Conservation (phyloP, 1,140 invertebrate species). For the Liolophura sinensis region DNA sequence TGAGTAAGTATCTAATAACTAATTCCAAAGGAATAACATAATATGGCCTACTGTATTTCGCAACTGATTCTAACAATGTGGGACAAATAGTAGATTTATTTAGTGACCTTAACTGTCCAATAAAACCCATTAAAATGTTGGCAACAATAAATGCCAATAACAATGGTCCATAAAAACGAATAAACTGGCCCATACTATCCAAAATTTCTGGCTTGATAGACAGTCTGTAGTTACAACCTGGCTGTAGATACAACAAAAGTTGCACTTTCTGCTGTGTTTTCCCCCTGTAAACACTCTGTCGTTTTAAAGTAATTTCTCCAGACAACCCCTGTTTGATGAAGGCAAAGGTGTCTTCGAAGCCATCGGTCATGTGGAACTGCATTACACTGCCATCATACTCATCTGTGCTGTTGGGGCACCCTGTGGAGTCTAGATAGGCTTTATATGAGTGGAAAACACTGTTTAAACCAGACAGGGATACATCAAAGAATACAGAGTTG, state of each 20-base stretch:
- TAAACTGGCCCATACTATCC: conserved; percentile 19
- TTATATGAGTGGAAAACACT: conserved; percentile 66
- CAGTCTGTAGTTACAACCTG: not conserved
- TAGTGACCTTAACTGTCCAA: too few species aligned
- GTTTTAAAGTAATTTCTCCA: too few species aligned
- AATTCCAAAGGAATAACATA: too few species aligned
- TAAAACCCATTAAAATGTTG: conserved; percentile 6
- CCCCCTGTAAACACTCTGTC: not conserved
- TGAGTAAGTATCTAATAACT: too few species aligned
- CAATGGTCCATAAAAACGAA: conserved; percentile 26
- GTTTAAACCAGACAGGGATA: conserved; percentile 64
- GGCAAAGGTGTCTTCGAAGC: too few species aligned
- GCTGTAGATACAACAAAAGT: not conserved
- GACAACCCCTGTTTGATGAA: too few species aligned
- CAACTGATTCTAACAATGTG: too few species aligned
- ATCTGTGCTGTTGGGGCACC: conserved; percentile 3
- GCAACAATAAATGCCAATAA: conserved; percentile 23
- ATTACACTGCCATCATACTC: too few species aligned
- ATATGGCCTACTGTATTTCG: too few species aligned
- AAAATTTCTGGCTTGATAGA: not conserved
- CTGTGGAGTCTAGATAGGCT: conserved; percentile 9
- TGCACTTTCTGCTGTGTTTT: not conserved
- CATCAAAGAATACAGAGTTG: conserved; percentile 65
- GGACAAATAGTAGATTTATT: too few species aligned
- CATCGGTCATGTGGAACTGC: too few species aligned